phyloP scores from a whole-genome alignment of 2,888 invertebrate genomes.

The Meganola albula region DNA sequence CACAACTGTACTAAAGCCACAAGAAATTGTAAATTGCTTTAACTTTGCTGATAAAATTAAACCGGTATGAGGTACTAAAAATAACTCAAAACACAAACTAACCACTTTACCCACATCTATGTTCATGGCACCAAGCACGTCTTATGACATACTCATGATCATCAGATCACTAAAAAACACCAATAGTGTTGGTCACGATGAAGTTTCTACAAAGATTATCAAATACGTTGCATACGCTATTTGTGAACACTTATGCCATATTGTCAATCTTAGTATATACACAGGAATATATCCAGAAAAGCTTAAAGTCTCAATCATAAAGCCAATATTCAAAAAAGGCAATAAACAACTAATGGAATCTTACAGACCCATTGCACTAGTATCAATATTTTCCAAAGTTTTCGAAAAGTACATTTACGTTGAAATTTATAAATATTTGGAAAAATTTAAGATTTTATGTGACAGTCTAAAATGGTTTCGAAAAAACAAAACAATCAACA shows the following conservation, averaged over 20 bases:
- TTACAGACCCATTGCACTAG: slow-evolving; percentile 4
- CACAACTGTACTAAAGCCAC: too few relatives aligned
- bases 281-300: slow-evolving; percentile 5
- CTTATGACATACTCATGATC: background rate
- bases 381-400: slow-evolving; percentile 1
- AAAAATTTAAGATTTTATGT: background rate
- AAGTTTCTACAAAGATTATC: slow-evolving; percentile 1
- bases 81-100: too few relatives aligned
- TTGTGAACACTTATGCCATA: background rate
- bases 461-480: slow-evolving; percentile 1
- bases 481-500: too few relatives aligned
- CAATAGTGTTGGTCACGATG: slow-evolving; percentile 1
- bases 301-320: slow-evolving; percentile 5
- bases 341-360: slow-evolving; percentile 3
- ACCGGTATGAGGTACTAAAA: too few relatives aligned
- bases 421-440: background rate
- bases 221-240: background rate
- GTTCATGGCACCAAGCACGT: background rate
- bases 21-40: too few relatives aligned
- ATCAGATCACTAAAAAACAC: background rate
- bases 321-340: slow-evolving; percentile 10
- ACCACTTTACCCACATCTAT: too few relatives aligned
- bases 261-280: too few relatives aligned
- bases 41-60: too few relatives aligned
- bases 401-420: background rate